phyloP scores from a whole-genome alignment of 2,113 vertebrate genomes.

The Pongo abelii region DNA sequence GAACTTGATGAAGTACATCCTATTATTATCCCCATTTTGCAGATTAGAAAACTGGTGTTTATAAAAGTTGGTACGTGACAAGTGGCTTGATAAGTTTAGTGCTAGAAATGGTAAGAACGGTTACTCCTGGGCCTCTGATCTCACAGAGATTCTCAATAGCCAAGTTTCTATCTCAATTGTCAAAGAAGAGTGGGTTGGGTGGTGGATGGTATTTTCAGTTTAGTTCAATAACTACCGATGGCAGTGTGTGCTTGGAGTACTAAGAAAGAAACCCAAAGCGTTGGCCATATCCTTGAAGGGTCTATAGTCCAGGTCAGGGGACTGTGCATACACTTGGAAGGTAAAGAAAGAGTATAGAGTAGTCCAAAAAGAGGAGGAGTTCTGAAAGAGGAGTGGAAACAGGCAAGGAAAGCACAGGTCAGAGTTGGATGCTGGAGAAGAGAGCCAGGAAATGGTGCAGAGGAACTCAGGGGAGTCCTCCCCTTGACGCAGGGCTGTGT shows the following conservation, averaged over 20 bases:
- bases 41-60: constrained; percentile 41
- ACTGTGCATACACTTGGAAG: not conserved
- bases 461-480: not conserved
- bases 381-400: not conserved
- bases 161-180: not conserved
- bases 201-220: not conserved
- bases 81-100: not conserved
- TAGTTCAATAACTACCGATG: not conserved
- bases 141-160: not conserved
- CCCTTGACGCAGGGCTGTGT: not conserved
- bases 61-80: not conserved
- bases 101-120: not conserved
- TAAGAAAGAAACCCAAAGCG: not conserved
- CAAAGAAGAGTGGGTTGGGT: not conserved
- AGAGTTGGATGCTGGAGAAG: not conserved
- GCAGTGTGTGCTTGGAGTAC: not conserved
- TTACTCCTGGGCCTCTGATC: not conserved
- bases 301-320: not conserved
- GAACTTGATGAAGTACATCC: not conserved
- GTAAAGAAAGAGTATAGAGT: not conserved
- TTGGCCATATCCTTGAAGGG: not conserved
- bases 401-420: not conserved
- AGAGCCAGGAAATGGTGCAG: not conserved
- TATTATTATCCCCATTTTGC: constrained; percentile 24
- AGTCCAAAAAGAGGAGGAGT: not conserved